Conservation (phyloP, 2,113 vertebrate genomes). For the Crotalus helleri region DNA sequence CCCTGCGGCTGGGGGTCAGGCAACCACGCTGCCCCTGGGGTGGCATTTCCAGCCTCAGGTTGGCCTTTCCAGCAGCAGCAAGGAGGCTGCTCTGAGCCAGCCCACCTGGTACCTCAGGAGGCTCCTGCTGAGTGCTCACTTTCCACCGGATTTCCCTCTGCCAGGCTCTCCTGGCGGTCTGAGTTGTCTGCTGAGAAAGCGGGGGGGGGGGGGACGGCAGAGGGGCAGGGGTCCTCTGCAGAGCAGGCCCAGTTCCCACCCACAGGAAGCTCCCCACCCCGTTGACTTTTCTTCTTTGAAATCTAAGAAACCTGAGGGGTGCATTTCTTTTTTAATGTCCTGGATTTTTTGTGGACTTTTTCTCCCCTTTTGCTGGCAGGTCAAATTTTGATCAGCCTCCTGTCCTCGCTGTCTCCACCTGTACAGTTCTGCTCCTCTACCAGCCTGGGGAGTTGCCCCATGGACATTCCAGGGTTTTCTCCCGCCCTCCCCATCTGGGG, state of each 20-base stretch:
- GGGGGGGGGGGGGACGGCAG: neutral
- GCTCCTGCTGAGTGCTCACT: neutral
- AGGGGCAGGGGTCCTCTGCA: neutral
- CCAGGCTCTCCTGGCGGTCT: neutral
- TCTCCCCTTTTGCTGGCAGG: neutral
- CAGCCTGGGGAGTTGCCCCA: neutral
- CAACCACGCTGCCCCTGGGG: neutral
- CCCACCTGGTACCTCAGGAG: neutral
- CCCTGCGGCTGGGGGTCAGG: neutral
- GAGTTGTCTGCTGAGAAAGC: neutral
- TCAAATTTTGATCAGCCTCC: neutral
- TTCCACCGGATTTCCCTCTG: neutral
- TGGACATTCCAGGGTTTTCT: no score
- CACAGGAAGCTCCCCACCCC: neutral
- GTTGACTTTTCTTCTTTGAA: neutral
- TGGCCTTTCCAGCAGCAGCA: neutral
- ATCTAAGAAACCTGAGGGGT: neutral
- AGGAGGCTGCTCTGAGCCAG: neutral
- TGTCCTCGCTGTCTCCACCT: neutral
- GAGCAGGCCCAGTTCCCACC: neutral
- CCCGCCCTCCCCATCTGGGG: neutral
- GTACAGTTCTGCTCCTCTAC: no score
- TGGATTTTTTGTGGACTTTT: neutral
- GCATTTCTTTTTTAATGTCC: neutral
- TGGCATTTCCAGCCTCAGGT: neutral